Evolutionary conservation across 2,888 invertebrate genomes (phyloP).

Genomic region (Terebella lapidaria): DNA sequence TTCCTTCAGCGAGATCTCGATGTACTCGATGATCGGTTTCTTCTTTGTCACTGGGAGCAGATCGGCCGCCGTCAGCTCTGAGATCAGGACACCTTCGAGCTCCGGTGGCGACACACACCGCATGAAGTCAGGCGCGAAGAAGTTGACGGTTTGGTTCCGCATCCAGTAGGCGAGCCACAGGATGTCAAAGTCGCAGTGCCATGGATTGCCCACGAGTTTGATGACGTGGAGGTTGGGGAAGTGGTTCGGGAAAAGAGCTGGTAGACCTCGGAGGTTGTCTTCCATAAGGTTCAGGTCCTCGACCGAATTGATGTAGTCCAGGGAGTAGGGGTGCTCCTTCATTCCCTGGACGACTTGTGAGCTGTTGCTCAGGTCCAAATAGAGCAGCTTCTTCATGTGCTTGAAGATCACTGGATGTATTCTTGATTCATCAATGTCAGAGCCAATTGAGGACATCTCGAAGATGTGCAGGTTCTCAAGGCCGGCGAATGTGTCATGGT

Average conservation of each 20-base stretch:
- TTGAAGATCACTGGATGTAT: constrained; percentile 14
- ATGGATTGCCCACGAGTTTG: constrained; percentile 66
- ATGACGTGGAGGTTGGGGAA: constrained; percentile 67
- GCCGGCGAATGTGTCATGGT: constrained; percentile 19
- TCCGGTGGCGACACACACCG: constrained; percentile 51
- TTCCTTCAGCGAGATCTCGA: not conserved
- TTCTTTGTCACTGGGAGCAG: constrained; percentile 5
- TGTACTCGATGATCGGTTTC: not conserved
- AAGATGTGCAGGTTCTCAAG: constrained; percentile 25
- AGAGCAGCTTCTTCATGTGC: constrained; percentile 24
- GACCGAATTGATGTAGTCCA: constrained; percentile 9
- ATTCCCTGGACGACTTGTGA: constrained; percentile 17
- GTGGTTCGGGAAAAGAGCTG: constrained; percentile 66
- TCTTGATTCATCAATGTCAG: not conserved
- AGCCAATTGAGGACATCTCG: constrained; percentile 20
- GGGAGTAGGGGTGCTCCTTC: constrained; percentile 7
- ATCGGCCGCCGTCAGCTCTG: constrained; percentile 19
- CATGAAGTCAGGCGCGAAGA: constrained; percentile 47
- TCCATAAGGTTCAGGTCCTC: constrained; percentile 65
- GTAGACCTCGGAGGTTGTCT: constrained; percentile 63
- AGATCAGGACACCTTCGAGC: constrained; percentile 36
- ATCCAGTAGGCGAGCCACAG: constrained; percentile 61
- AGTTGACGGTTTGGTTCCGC: constrained; percentile 55
- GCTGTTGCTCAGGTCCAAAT: constrained; percentile 31
- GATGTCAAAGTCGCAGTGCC: constrained; percentile 61